phyloP scores from a whole-genome alignment of 2,888 invertebrate species.

The Trilocha varians region DNA sequence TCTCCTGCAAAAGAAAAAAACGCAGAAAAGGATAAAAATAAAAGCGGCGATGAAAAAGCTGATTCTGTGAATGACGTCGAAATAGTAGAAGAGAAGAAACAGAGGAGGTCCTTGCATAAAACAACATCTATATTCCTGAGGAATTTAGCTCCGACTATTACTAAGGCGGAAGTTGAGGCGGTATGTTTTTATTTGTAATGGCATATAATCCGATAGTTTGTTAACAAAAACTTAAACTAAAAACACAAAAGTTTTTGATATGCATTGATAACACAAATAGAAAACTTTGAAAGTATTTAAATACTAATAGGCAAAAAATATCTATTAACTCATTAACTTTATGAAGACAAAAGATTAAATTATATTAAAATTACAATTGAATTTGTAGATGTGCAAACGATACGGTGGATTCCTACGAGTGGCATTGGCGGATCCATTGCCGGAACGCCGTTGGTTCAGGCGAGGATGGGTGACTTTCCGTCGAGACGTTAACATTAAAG shows the following conservation, averaged over 20 bases:
- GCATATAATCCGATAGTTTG: too few relatives aligned
- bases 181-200: too few relatives aligned
- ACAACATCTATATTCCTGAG: constrained; percentile 97
- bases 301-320: too few relatives aligned
- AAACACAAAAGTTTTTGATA: too few relatives aligned
- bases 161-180: constrained; percentile 96
- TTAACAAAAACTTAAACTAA: too few relatives aligned
- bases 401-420: constrained; percentile 96
- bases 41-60: constrained; percentile 58
- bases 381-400: constrained; percentile 87
- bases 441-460: constrained; percentile 96
- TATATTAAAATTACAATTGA: too few relatives aligned
- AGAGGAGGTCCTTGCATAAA: constrained; percentile 87
- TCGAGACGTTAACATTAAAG: constrained; percentile 97
- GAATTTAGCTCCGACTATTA: constrained; percentile 96
- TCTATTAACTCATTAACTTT: too few relatives aligned
- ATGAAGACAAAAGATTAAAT: too few relatives aligned
- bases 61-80: constrained; percentile 66
- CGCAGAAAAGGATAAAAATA: constrained; percentile 36
- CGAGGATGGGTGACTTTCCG: constrained; percentile 99
- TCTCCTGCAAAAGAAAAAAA: constrained; percentile 45
- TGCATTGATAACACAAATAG: too few relatives aligned
- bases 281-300: too few relatives aligned
- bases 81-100: constrained; percentile 44
- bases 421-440: constrained; percentile 96